phyloP scores from a whole-genome alignment of 1,140 invertebrate genomes.

The Eumeta japonica region DNA sequence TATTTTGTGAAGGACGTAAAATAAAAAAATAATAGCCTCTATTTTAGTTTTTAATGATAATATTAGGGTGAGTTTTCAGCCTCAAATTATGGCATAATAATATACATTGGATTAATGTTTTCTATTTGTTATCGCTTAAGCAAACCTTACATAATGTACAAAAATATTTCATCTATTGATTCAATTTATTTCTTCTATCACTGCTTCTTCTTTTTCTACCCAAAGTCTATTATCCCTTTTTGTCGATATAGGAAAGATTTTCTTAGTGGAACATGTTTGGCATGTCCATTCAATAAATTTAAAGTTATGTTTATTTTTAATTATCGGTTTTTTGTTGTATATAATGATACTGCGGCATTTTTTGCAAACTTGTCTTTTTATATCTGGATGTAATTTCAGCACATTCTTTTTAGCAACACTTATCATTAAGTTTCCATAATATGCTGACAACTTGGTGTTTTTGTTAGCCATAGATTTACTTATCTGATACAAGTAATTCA shows the following conservation, averaged over 20 bases:
- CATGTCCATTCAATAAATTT: conserved; percentile 46
- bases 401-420: conserved; percentile 60
- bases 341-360: conserved; percentile 51
- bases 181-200: conserved; percentile 48
- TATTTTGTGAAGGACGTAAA: too few relatives aligned
- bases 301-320: conserved; percentile 42
- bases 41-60: too few relatives aligned
- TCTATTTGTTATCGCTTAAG: background rate
- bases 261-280: conserved; percentile 37
- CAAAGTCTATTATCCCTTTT: conserved; percentile 42
- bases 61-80: background rate
- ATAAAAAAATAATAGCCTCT: too few relatives aligned
- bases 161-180: conserved; percentile 12
- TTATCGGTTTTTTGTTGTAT: conserved; percentile 40
- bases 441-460: conserved; percentile 40
- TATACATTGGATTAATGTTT: background rate
- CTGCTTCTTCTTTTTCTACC: conserved; percentile 46
- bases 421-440: conserved; percentile 54
- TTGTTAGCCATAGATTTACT: conserved; percentile 45
- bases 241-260: conserved; percentile 32
- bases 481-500: conserved; percentile 61
- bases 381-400: conserved; percentile 57
- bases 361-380: conserved; percentile 59
- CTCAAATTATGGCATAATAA: background rate
- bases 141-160: too few relatives aligned